Base-by-base conservation (phyloP, 2,888 invertebrate species). In the Maniola hyperantus region DNA sequence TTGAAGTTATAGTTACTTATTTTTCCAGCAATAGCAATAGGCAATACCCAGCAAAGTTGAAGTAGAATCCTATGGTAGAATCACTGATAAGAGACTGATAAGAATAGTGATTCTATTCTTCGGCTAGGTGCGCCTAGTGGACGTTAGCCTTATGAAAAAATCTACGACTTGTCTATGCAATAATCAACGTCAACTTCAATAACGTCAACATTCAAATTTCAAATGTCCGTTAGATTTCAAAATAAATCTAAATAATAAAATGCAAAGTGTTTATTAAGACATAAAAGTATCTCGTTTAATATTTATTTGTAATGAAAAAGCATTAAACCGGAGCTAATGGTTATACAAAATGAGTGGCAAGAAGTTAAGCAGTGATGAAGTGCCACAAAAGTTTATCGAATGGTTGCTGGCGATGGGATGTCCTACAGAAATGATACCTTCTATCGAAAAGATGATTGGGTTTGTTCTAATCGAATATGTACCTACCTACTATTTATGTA, bases 401-500 rank as follows among this genome's bases (percentile, higher is more conserved):
- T 92, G 91, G 91, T 78, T 91, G 2, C 73, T 92, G 34, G 73
- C 78, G 0, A 90, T 92, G 88, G 91, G 91, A 62, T 92, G 89
- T 72, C 87, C 90, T 0, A 76, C 83, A 5, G 87, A 89, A 64
- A 85, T 83, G 73, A 87, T 91, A 63, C 90, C 90, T 34, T 77
- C 84, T 10, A 68, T 79, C 15, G 90, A 91, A 1, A 89, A 88
- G 83, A 76, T 89, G 51, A 70, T 80, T 0, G 83, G 86, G 91
- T 91, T 10, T 51, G 50, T 65, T 57, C 18, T 13, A 34, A n/a
- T n/a, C n/a, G n/a, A n/a, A n/a, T n/a, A n/a, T n/a, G n/a, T n/a
- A n/a, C n/a, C 6, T 15, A 15, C 54, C 4, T 54, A 54, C 0
- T 13, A 0, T 34, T 46, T n/a, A 46, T 15, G 5, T 18, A 8